Percentiles rank a stretch among this genome's conserved stretches.
phyloP scores from a whole-genome alignment of 1,140 invertebrate species.

The Onthophagus taurus region DNA sequence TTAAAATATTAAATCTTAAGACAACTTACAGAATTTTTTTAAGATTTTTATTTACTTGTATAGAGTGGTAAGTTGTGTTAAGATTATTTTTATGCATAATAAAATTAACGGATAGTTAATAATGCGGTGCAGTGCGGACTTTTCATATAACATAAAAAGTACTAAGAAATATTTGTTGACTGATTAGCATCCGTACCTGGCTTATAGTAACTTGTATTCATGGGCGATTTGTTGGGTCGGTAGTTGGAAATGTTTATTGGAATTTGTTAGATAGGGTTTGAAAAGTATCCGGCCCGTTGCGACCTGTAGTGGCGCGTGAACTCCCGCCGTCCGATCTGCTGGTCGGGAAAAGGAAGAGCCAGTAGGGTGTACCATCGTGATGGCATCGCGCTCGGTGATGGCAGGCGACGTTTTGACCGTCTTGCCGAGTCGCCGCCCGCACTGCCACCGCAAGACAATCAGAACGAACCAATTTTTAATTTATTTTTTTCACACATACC shows the following conservation, averaged over 20 bases:
- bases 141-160: too few relatives aligned
- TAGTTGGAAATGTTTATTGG: too few relatives aligned
- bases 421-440: constrained; percentile 39
- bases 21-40: not conserved
- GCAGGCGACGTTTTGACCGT: constrained; percentile 41
- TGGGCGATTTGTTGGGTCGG: too few relatives aligned
- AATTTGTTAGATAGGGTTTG: constrained; percentile 45
- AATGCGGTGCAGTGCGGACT: constrained; percentile 28
- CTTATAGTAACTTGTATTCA: not conserved
- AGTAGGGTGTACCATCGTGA: constrained; percentile 81
- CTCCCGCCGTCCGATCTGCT: constrained; percentile 76
- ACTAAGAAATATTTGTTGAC: too few relatives aligned
- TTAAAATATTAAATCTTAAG: not conserved
- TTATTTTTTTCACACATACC: not conserved
- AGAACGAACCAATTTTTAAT: constrained; percentile 28
- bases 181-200: constrained; percentile 25
- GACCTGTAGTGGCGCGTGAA: constrained; percentile 62
- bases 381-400: constrained; percentile 47
- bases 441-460: constrained; percentile 30
- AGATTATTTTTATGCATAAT: constrained; percentile 10
- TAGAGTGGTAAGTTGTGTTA: not conserved
- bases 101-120: too few relatives aligned
- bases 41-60: not conserved
- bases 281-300: constrained; percentile 76
- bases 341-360: constrained; percentile 83